Percentiles rank a stretch among this genome's conserved stretches.
These are phyloP conservation scores for Anoplopoma fimbria DNA, from an alignment of 2,113 vertebrate genomes.

Conservation along the genomic window DNA sequence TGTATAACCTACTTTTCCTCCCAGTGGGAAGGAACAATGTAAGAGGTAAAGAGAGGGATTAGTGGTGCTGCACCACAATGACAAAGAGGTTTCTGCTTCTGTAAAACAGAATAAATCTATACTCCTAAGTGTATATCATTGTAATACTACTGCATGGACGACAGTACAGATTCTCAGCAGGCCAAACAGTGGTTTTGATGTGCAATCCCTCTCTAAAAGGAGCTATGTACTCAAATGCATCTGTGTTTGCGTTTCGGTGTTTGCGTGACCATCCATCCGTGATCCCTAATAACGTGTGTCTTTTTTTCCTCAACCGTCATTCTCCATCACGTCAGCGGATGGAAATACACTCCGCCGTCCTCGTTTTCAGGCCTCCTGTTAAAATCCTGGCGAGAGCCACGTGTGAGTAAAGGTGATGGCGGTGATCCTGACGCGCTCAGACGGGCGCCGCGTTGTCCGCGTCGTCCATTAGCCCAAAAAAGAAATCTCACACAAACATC, in stretches of 20 bases:
- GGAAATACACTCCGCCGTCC: not conserved
- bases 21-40: not conserved
- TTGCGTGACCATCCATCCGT: not conserved
- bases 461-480: conserved; percentile 47
- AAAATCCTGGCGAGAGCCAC: conserved; percentile 6
- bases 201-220: not conserved
- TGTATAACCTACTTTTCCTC: conserved; percentile 47
- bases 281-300: not conserved
- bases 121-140: not conserved
- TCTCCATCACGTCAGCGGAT: not conserved
- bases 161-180: conserved; percentile 1
- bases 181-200: conserved; percentile 5
- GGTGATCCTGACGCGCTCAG: conserved; percentile 42
- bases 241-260: not conserved
- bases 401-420: conserved; percentile 24
- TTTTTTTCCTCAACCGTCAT: not conserved
- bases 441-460: conserved; percentile 26
- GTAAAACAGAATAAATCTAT: not conserved
- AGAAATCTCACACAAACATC: conserved; percentile 3
- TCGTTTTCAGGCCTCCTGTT: not conserved
- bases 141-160: not conserved
- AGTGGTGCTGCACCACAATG: conserved; percentile 4
- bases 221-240: not conserved
- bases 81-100: conserved; percentile 1
- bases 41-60: conserved; percentile 22